Base-by-base conservation (phyloP, 2,797 vertebrate species). In the Diceros bicornis region DNA sequence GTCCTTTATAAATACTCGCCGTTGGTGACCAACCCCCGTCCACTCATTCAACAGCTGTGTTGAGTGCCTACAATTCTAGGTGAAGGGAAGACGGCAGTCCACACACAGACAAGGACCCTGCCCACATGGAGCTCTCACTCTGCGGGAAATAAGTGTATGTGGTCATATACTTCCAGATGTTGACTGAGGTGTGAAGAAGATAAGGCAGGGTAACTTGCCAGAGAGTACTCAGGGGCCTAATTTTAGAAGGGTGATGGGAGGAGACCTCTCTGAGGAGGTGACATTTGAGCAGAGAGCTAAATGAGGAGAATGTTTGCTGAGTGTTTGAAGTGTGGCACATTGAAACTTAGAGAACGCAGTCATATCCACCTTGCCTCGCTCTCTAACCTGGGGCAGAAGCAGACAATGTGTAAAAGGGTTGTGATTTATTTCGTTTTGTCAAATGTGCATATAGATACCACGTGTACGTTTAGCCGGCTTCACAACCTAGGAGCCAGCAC, bases 1-100 rank as follows among this genome's bases (percentile, higher is more conserved):
- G 18, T 20, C 27, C 32, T 96, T 88, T 79, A 52, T 68, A 79
- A 92, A 77, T 81, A 25, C 23, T 82, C 85, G n/a, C 50, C 69
- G 1, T 59, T 94, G 84, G 34, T 91, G 57, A 74, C 44, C n/a
- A 20, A 77, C 34, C 68, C 21, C 12, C 11, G 59, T 13, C 8
- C 21, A 68, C 34, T 72, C 44, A 75, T 57, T n/a, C 14, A 21
- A 50, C 23, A 75, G 27, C 61, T 69, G 4, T 57, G 17, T 27
- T 7, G 14, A 82, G 4, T 6, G 13, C 62, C 74, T 87, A 8
- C 16, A 59, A 44, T 52, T 89, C 16, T 82, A 78, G 21, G 68
- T 29, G 62, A 82, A 37, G 16, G 62, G 34, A 68, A 89, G 77
- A 21, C 34, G 16, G 57, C 52, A 44, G 14, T 6, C 5, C 25